phyloP scores from a whole-genome alignment of 2,888 invertebrate species.

The Sphaerophoria rueppellii region DNA sequence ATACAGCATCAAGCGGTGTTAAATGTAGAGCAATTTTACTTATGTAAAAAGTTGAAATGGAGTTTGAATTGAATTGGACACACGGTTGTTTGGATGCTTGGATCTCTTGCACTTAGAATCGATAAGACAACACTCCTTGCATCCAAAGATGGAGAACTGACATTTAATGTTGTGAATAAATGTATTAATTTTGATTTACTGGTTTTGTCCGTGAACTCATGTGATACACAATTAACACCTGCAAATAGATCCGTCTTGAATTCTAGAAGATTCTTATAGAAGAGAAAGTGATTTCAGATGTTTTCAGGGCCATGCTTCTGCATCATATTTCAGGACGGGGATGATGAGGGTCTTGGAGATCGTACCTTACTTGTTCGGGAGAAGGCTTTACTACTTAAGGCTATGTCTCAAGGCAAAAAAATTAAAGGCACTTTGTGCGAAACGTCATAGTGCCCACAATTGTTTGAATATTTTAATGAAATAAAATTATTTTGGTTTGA shows the following conservation, averaged over 20 bases:
- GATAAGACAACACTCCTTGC: slow-evolving; percentile 51
- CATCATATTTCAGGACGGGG: too few species aligned
- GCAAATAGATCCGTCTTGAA: slow-evolving; percentile 42
- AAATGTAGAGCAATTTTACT: slow-evolving; percentile 58
- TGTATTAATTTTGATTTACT: slow-evolving; percentile 48
- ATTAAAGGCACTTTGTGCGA: too few species aligned
- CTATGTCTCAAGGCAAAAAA: too few species aligned
- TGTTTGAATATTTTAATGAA: too few species aligned
- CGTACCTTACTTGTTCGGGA: too few species aligned
- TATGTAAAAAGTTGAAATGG: slow-evolving; percentile 1
- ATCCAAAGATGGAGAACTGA: slow-evolving; percentile 59
- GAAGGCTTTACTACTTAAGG: too few species aligned
- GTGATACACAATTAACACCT: slow-evolving; percentile 60
- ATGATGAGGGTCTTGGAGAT: too few species aligned
- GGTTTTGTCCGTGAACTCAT: slow-evolving; percentile 43
- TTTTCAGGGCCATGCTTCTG: too few species aligned
- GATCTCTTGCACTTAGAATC: slow-evolving; percentile 43
- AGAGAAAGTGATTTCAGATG: neutral
- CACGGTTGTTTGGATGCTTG: slow-evolving; percentile 26
- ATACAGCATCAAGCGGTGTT: slow-evolving; percentile 6
- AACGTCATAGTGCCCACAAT: too few species aligned
- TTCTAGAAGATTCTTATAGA: neutral
- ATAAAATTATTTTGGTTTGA: too few species aligned
- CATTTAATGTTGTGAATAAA: slow-evolving; percentile 44
- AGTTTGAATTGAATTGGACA: neutral